Base-by-base conservation (phyloP, 2,113 vertebrate genomes). In the Tamias sibiricus region DNA sequence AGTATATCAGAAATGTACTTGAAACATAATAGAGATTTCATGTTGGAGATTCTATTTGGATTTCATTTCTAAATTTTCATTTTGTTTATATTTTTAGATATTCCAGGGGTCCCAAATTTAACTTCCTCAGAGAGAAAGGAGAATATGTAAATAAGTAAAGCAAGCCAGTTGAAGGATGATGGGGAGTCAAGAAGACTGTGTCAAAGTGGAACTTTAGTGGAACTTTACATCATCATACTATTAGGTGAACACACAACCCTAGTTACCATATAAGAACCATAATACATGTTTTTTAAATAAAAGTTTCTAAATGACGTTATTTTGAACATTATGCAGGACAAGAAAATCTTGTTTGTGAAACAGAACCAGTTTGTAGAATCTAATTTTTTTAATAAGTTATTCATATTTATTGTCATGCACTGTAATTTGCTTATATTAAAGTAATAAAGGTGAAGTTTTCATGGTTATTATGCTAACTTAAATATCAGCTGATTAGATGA, bases 391-490 rank as follows among this genome's bases (percentile, higher is more conserved):
- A 71, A 6, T 47, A 52, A 26, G 32, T 86, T 74, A 12, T 66
- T 40, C 17, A 24, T 42, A 6, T 40, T 62, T 92, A 68, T 40
- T 44, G 4, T n/a, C 2, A 4, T 85, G 13, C 47, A 69, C 3
- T 86, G 12, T 75, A 16, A 71, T 69, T 69, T 42, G 14, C 1
- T 86, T 85, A 20, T 44, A 69, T 92, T 40, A 6, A 86, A 86
- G 6, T 28, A 54, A 44, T 20, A 42, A 7, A 90, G 42, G 32
- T 2, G 8, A 71, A 4, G 8, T 57, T 79, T 90, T 76, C 17
- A 42, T 90, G 52, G 14, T 44, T 90, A 83, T 54, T 94, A 75
- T 40, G 4, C 16, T 90, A 85, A 62, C 11, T 59, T 86, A 66
- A 54, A 30, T 72, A 66, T 6, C 52, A 86, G 0, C 5, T 37